Evolutionary conservation across 2,888 invertebrate species (phyloP).

Genomic region (Phrixothrix hirtus): DNA sequence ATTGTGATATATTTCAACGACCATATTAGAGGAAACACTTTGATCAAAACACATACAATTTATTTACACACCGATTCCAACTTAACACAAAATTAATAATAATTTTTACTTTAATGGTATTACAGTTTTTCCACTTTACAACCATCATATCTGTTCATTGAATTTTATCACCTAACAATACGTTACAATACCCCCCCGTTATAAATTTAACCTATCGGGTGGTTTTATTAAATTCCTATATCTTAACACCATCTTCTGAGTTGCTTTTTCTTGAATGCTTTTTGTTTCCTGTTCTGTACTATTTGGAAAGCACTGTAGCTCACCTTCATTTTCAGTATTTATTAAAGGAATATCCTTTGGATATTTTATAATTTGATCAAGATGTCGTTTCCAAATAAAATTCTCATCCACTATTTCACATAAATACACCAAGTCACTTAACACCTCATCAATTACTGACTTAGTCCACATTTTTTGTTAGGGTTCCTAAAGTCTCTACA

Average conservation of each 20-base stretch:
- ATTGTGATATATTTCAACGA: too few species aligned
- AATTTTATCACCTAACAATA: too few species aligned
- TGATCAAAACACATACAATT: too few species aligned
- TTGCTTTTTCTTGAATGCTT: background rate
- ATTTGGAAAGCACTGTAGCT: too few species aligned
- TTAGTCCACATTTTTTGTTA: conserved; percentile 4
- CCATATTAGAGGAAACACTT: too few species aligned
- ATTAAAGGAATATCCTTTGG: background rate
- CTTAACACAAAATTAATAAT: too few species aligned
- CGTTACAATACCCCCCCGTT: background rate
- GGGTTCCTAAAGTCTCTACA: conserved; percentile 4
- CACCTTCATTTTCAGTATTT: background rate
- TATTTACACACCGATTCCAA: too few species aligned
- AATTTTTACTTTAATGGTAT: too few species aligned
- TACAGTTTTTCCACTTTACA: too few species aligned
- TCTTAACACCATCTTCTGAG: background rate
- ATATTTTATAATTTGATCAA: conserved; percentile 1
- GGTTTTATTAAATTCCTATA: background rate
- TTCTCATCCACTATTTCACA: background rate
- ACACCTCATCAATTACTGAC: conserved; percentile 3
- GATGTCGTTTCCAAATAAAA: conserved; percentile 2
- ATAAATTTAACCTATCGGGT: background rate
- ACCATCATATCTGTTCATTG: too few species aligned
- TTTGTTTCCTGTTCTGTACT: background rate
- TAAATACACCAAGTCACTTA: background rate